Base-by-base conservation (phyloP, 2,888 invertebrate genomes). In the Drosophila meridionalis region DNA sequence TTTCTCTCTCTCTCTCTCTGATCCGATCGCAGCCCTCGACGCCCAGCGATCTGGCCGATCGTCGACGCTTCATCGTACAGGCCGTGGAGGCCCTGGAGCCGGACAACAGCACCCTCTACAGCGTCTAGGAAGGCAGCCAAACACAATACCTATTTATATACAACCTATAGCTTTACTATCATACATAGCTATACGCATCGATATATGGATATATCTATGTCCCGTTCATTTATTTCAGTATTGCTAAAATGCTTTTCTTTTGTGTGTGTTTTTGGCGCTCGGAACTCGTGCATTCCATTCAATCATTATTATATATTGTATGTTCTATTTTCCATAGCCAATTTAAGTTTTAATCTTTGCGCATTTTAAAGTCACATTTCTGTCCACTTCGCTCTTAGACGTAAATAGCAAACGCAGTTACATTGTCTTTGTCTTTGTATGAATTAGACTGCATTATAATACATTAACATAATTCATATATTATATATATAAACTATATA, bases 11-110 rank as follows among this genome's bases (percentile, higher is more conserved):
- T 26, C 8, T 7, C 34, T 14, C 14, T 38, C 20, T 34, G 20
- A 30, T 9, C 30, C 26, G 26, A 6, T 62, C 45, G 3, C 64
- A 89, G 89, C 89, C 80, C 20, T 48, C 69, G 53, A 56, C 71
- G 50, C 58, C 77, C 36, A 71, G 68, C 50, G 62, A 70, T 40
- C 40, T 74, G 6, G 63, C 57, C 57, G 91, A 92, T 78, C 92
- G 93, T 57, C 86, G 87, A 65, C 91, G 92, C 68, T 93, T 91
- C 74, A 92, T 93, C 63, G 77, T 93, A 14, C 92, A 92, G 77
- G 92, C 93, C 42, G 87, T 92, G 55, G 42, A 42, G 42, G 83
- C 91, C 72, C 87, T 93, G 64, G 91, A 92, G 55, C 79, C 88
- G 63, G 91, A 90, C 72, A 92, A 92, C 72, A 92, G 81, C 79